A percentile compares a stretch with the other conserved stretches of the same genome.
These are phyloP conservation scores for Eonycteris spelaea DNA, from an alignment of 2,113 vertebrate species.

Conservation along the genomic window DNA sequence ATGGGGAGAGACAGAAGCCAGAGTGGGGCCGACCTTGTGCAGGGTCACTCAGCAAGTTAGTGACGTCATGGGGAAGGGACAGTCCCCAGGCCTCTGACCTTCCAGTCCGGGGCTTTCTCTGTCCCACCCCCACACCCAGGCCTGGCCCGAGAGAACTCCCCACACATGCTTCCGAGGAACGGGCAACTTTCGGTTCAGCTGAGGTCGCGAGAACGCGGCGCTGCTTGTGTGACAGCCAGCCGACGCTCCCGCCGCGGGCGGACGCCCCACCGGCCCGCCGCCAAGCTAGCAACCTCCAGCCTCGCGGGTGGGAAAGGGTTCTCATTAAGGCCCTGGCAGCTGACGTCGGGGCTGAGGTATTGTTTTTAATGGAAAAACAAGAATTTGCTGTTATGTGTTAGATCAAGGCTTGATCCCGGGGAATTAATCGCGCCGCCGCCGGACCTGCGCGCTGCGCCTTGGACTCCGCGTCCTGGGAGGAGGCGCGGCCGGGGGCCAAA, in stretches of 20 bases:
- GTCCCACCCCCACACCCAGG: not conserved
- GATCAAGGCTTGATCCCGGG: constrained; percentile 82
- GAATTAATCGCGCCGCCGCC: constrained; percentile 80
- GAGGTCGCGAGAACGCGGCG: constrained; percentile 77
- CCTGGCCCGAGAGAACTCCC: constrained; percentile 62
- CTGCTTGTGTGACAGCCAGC: constrained; percentile 59
- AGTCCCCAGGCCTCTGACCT: not conserved
- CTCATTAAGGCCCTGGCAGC: constrained; percentile 85
- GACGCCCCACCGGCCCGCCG: constrained; percentile 25
- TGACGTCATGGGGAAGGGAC: no score
- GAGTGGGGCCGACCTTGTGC: not conserved
- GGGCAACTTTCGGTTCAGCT: constrained; percentile 73
- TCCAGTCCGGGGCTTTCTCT: not conserved
- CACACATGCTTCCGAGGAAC: constrained; percentile 53
- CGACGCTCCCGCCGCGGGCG: not conserved
- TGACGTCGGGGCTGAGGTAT: constrained; percentile 81
- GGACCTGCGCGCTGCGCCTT: constrained; percentile 54
- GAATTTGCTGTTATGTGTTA: constrained; percentile 85
- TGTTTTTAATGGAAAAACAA: constrained; percentile 86
- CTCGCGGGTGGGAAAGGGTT: constrained; percentile 80
- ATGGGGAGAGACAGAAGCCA: not conserved
- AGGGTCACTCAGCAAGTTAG: not conserved
- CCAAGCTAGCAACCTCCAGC: constrained; percentile 66
- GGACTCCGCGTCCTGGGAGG: constrained; percentile 66
- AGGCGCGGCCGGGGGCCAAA: constrained; percentile 2